Base-by-base conservation (phyloP, 2,113 vertebrate genomes). In the Elgaria multicarinata region DNA sequence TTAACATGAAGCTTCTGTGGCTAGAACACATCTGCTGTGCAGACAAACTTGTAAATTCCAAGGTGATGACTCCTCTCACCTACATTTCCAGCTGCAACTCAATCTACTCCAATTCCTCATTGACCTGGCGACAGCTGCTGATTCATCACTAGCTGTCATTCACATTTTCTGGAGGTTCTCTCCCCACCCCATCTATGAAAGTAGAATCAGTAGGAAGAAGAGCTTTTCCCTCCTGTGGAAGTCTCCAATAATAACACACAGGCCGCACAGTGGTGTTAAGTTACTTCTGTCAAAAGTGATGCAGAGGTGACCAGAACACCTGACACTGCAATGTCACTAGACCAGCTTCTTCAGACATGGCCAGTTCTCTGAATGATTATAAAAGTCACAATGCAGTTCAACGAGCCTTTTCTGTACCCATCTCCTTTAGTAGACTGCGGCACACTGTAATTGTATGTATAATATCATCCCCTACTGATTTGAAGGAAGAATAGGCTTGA, bases 301-400 rank as follows among this genome's bases (percentile, higher is more conserved):
- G 55, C 55, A 1, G 64, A 89, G 62, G 78, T 50, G 18, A 18
- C 74, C 13, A 39, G 77, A 39, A 9, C 2, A 24, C 9, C 62
- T 72, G 91, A 8, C 31, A 46, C 0, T 0, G 9, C 67, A 36
- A 12, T 6, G 33, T 74, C 9, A 64, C 74, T 69, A n/a, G 66
- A 78, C 33, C 33, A 55, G 26, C 83, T 72, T 42, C 26, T 55
- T 88, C 81, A 69, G 64, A 46, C 69, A 36, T 0, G 0, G 33
- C 4, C 0, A 0, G n/a, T 7, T 74, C 78, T 88, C 74, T 82
- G n/a, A 20, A 20, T 0, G 0, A 50, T 46, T 76, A 10, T 31
- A 75, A 69, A 66, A 31, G 86, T 55, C 28, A 58, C 83, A 86
- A 50, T 4, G 8, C 1, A 20, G n/a, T 66, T 46, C 24, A 77